A percentile compares a stretch with the other conserved stretches of the same genome.
phyloP scores from a whole-genome alignment of 2,113 vertebrate species.

The Pagrus major region DNA sequence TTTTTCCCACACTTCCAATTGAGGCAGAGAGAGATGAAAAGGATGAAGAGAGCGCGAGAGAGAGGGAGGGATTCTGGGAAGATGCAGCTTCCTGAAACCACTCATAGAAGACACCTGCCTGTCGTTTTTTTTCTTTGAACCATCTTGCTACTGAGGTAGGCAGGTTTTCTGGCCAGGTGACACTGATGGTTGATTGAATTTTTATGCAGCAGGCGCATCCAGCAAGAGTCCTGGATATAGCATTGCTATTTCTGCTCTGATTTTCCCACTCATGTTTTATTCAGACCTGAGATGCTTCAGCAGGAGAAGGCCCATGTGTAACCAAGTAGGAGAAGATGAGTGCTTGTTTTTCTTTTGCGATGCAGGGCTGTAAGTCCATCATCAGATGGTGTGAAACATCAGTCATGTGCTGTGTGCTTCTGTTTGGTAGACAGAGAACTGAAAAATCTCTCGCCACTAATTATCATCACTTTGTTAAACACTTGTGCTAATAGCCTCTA shows the following conservation, averaged over 20 bases:
- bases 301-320: constrained; percentile 55
- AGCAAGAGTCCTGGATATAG: constrained; percentile 46
- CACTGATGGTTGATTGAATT: constrained; percentile 40
- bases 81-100: constrained; percentile 29
- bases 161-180: constrained; percentile 55
- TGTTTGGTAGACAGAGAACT: constrained; percentile 7
- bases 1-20: constrained; percentile 56
- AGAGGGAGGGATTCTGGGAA: constrained; percentile 29
- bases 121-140: constrained; percentile 33
- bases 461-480: constrained; percentile 60
- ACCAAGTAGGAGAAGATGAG: constrained; percentile 47
- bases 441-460: constrained; percentile 47
- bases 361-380: constrained; percentile 23
- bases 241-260: constrained; percentile 67
- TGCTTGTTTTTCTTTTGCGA: constrained; percentile 23
- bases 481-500: constrained; percentile 49
- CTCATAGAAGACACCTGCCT: constrained; percentile 47
- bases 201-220: constrained; percentile 46
- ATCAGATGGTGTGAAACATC: constrained; percentile 20
- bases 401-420: constrained; percentile 1
- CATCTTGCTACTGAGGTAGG: constrained; percentile 29
- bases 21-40: constrained; percentile 27
- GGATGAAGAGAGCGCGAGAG: constrained; percentile 27
- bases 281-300: constrained; percentile 64
- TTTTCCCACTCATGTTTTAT: constrained; percentile 79